phyloP scores from a whole-genome alignment of 92 coral and sea anemone species.

The Bergia puertoricense region DNA sequence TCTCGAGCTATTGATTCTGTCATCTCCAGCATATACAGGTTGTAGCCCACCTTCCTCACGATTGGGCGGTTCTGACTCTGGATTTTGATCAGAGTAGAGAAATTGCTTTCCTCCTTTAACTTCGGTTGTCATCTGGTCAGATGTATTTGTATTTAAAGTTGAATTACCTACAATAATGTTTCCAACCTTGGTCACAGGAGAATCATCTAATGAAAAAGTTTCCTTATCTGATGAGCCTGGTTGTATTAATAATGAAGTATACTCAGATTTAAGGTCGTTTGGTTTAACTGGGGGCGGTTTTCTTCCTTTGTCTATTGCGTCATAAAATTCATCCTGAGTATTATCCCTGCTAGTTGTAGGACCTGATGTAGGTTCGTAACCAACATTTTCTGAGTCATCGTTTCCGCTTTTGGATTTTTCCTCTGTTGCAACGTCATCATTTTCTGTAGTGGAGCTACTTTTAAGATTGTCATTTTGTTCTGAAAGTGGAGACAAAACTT shows the following conservation, averaged over 20 bases:
- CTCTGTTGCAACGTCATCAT: neutral
- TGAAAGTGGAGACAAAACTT: neutral
- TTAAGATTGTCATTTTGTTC: neutral
- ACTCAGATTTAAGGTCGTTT: neutral
- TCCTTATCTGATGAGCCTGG: neutral
- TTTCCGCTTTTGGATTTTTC: neutral
- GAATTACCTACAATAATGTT: neutral
- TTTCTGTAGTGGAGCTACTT: neutral
- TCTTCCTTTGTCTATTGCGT: slow-evolving; percentile 60
- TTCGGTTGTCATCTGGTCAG: neutral
- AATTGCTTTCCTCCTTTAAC: neutral
- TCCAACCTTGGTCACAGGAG: neutral
- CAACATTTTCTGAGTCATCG: neutral
- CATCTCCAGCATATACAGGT: slow-evolving; percentile 18
- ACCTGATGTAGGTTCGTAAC: slow-evolving; percentile 31
- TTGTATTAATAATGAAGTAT: neutral
- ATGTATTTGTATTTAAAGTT: neutral
- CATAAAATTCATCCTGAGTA: slow-evolving; percentile 71
- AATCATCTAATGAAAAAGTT: neutral
- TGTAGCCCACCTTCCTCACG: neutral
- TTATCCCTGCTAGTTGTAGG: slow-evolving; percentile 56
- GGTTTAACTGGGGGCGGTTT: slow-evolving; percentile 29
- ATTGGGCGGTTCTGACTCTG: slow-evolving; percentile 13
- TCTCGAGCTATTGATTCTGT: neutral
- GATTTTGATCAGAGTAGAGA: slow-evolving; percentile 27